Percentiles rank a stretch among this genome's conserved stretches.
These are phyloP conservation scores for Acrossocheilus wenchowensis DNA, from an alignment of 2,797 vertebrate species.

Conservation along the genomic window DNA sequence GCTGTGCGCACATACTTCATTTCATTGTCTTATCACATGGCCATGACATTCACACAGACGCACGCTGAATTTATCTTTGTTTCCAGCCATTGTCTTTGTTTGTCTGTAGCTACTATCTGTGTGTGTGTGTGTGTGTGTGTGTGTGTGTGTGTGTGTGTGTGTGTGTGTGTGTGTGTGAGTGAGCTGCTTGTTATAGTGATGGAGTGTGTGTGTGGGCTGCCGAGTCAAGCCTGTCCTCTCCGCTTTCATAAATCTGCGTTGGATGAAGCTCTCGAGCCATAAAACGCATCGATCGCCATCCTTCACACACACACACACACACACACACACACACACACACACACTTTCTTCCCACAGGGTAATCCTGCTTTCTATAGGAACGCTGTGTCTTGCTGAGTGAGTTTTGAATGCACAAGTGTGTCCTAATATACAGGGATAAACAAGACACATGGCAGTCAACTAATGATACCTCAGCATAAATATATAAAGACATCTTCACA, in stretches of 20 bases:
- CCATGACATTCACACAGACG: slow-evolving; percentile 29
- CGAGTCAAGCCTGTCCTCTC: slow-evolving; percentile 67
- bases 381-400: slow-evolving; percentile 32
- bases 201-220: slow-evolving; percentile 48
- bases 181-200: too few relatives aligned
- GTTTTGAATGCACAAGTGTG: slow-evolving; percentile 32
- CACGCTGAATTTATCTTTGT: slow-evolving; percentile 45
- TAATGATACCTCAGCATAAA: slow-evolving; percentile 18
- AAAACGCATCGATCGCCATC: slow-evolving; percentile 76
- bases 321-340: slow-evolving; percentile 25
- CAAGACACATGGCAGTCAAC: slow-evolving; percentile 11
- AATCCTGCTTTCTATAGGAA: slow-evolving; percentile 49
- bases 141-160: slow-evolving; percentile 49
- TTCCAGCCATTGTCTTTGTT: slow-evolving; percentile 47
- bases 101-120: slow-evolving; percentile 34
- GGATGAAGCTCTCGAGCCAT: slow-evolving; percentile 73
- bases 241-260: slow-evolving; percentile 80
- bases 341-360: slow-evolving; percentile 48
- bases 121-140: slow-evolving; percentile 46
- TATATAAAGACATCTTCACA: neutral
- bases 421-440: slow-evolving; percentile 25
- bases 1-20: neutral
- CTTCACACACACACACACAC: slow-evolving; percentile 66
- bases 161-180: slow-evolving; percentile 46
- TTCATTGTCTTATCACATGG: slow-evolving; percentile 17